phyloP scores from a whole-genome alignment of 2,113 vertebrate genomes.

The Leuciscus idus region DNA sequence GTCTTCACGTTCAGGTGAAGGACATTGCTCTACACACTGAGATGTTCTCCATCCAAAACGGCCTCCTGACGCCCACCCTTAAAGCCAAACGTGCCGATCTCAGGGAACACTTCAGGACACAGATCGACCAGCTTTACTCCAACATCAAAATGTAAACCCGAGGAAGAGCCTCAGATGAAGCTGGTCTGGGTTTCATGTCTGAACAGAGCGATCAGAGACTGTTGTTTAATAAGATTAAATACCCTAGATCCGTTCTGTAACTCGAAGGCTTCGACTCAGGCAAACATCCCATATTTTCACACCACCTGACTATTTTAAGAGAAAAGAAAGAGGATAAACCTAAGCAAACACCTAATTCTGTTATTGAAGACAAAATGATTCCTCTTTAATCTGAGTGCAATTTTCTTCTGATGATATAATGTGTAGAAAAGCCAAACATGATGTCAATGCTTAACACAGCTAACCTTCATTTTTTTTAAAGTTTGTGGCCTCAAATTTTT shows the following conservation, averaged over 20 bases:
- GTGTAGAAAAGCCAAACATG: not conserved
- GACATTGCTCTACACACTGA: slow-evolving; percentile 84
- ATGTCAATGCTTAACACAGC: not conserved
- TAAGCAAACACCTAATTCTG: not conserved
- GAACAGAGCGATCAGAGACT: not conserved
- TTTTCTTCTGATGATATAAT: not conserved
- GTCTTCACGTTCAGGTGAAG: slow-evolving; percentile 79
- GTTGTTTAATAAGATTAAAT: not conserved
- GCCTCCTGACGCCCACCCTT: slow-evolving; percentile 93
- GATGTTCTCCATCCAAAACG: slow-evolving; percentile 91
- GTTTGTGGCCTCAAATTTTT: not conserved
- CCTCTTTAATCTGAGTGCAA: not conserved
- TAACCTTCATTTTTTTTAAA: not conserved
- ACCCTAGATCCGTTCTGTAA: not conserved
- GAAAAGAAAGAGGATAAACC: not conserved
- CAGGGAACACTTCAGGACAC: slow-evolving; percentile 81
- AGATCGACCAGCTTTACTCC: slow-evolving; percentile 91
- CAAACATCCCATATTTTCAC: not conserved
- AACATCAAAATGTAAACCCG: slow-evolving; percentile 69
- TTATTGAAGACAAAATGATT: not conserved
- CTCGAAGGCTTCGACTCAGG: not conserved
- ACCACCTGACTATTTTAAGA: not conserved
- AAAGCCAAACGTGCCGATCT: slow-evolving; percentile 91
- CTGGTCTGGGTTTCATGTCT: not conserved
- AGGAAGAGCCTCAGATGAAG: not conserved